These are phyloP conservation scores for Tragelaphus scriptus DNA, from an alignment of 2,113 vertebrate genomes.

Conservation along the genomic window DNA sequence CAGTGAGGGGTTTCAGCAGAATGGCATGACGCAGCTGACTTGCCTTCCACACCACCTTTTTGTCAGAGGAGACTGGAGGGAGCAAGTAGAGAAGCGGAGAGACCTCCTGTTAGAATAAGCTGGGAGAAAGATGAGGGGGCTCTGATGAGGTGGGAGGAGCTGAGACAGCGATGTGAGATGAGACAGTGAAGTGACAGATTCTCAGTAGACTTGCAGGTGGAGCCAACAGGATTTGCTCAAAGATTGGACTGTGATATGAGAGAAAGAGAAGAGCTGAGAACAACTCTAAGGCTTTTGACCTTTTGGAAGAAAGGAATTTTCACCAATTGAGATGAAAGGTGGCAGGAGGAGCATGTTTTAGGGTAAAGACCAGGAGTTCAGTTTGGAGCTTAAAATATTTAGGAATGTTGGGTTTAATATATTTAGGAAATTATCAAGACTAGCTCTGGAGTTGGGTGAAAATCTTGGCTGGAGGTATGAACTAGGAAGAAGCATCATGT, in stretches of 20 bases:
- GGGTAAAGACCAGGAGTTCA: not conserved
- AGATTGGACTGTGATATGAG: not conserved
- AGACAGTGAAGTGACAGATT: too few species aligned
- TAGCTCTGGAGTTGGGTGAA: not conserved
- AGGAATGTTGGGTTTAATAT: not conserved
- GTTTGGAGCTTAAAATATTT: not conserved
- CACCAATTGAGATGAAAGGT: not conserved
- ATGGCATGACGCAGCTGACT: not conserved
- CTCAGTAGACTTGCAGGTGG: not conserved
- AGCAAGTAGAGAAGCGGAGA: not conserved
- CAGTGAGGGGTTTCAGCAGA: not conserved
- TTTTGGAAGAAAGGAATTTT: not conserved
- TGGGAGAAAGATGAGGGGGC: not conserved
- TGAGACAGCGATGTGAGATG: not conserved
- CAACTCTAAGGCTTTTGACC: too few species aligned
- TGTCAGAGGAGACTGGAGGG: not conserved
- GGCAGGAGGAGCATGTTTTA: not conserved
- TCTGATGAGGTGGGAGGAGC: not conserved
- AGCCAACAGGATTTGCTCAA: not conserved
- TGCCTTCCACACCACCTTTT: not conserved
- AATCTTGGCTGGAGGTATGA: not conserved
- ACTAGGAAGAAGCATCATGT: not conserved
- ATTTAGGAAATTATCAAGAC: not conserved
- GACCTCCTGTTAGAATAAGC: not conserved
- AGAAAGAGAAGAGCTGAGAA: not conserved